phyloP scores from a whole-genome alignment of 2,888 invertebrate genomes.

The Eutolmus rufibarbis region DNA sequence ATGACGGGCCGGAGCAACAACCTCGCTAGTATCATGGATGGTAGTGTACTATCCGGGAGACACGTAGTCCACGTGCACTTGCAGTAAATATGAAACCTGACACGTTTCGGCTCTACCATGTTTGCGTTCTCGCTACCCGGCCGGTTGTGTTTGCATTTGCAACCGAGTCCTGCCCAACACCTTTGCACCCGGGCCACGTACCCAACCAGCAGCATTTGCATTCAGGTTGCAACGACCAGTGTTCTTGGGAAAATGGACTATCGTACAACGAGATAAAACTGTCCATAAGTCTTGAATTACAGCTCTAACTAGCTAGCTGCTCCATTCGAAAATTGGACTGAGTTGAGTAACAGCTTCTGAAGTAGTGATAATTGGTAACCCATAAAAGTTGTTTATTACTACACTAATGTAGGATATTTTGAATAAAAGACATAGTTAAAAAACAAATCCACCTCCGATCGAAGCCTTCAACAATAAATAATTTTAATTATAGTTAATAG shows the following conservation, averaged over 20 bases:
- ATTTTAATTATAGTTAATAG: too few relatives aligned
- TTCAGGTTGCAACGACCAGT: background rate
- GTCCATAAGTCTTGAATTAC: background rate
- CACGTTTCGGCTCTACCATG: slow-evolving; percentile 15
- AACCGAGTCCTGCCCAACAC: background rate
- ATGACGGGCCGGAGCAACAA: background rate
- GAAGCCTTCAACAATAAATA: too few relatives aligned
- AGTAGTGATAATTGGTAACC: background rate
- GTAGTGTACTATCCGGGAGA: background rate
- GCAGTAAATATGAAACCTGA: slow-evolving; percentile 32
- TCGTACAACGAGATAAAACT: background rate
- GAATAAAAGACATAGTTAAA: background rate
- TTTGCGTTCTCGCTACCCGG: background rate
- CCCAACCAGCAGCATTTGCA: background rate
- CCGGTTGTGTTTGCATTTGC: slow-evolving; percentile 8
- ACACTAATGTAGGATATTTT: background rate
- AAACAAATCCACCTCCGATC: too few relatives aligned
- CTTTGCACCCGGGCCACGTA: background rate
- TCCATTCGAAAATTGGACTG: background rate
- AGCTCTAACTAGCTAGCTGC: background rate
- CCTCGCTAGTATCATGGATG: background rate
- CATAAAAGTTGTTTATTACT: background rate
- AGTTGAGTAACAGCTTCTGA: background rate
- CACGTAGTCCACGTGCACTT: slow-evolving; percentile 26
- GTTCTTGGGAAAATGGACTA: background rate